These are phyloP conservation scores for Campoplex nolae DNA, from an alignment of 2,888 invertebrate species.

Conservation along the genomic window DNA sequence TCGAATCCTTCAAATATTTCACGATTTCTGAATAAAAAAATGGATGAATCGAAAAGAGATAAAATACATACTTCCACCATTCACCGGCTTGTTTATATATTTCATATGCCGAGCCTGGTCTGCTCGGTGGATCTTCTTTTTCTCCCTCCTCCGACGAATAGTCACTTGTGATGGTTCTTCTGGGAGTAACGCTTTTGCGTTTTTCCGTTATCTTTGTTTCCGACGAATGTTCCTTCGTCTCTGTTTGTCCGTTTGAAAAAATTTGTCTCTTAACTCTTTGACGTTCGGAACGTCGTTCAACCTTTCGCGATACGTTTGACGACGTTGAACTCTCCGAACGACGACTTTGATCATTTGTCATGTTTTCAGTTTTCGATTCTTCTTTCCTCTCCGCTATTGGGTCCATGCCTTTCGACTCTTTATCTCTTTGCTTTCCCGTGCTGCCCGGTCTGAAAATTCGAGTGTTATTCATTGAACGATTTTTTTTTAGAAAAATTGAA, in stretches of 20 bases:
- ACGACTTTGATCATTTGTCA: slow-evolving; percentile 68
- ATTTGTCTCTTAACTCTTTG: slow-evolving; percentile 79
- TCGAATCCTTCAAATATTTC: neutral
- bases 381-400: slow-evolving; percentile 75
- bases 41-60: neutral
- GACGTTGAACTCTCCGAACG: slow-evolving; percentile 72
- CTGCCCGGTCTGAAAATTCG: slow-evolving; percentile 72
- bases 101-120: slow-evolving; percentile 88
- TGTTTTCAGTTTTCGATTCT: slow-evolving; percentile 67
- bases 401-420: slow-evolving; percentile 73
- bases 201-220: slow-evolving; percentile 75
- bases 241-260: slow-evolving; percentile 79
- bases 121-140: slow-evolving; percentile 84
- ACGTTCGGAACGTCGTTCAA: slow-evolving; percentile 80
- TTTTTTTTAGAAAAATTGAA: neutral
- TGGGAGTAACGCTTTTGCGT: slow-evolving; percentile 83
- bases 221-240: slow-evolving; percentile 74
- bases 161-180: slow-evolving; percentile 85
- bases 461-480: neutral
- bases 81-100: slow-evolving; percentile 92
- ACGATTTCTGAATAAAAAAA: neutral
- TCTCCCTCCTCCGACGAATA: slow-evolving; percentile 88
- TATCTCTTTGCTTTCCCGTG: slow-evolving; percentile 72
- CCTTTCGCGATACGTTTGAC: slow-evolving; percentile 70
- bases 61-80: slow-evolving; percentile 92